Evolutionary conservation across 2,888 invertebrate genomes (phyloP).

Genomic region (Hermaeophaga mercurialis): DNA sequence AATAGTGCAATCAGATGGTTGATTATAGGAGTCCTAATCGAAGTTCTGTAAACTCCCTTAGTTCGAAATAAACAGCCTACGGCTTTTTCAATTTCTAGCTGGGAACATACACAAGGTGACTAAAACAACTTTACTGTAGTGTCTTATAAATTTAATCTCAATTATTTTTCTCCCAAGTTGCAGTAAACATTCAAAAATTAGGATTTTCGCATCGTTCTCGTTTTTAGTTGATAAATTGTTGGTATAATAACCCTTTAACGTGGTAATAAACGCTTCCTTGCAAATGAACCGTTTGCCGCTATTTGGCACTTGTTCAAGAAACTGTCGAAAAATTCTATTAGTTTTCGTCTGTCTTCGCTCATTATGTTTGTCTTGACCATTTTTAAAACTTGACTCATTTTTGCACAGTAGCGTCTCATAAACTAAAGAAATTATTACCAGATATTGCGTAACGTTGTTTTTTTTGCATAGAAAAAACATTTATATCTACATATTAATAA

Average conservation of each 20-base stretch:
- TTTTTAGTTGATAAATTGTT: constrained; percentile 8
- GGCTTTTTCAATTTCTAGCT: not conserved
- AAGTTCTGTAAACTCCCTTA: not conserved
- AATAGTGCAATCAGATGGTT: constrained; percentile 7
- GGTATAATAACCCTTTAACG: constrained; percentile 15
- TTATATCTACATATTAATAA: too few relatives aligned
- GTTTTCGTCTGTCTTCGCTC: constrained; percentile 29
- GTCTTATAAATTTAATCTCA: too few relatives aligned
- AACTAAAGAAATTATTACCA: too few relatives aligned
- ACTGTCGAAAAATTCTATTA: constrained; percentile 24
- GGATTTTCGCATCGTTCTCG: not conserved
- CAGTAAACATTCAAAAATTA: too few relatives aligned
- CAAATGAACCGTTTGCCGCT: constrained; percentile 9
- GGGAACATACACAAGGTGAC: too few relatives aligned
- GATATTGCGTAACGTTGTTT: too few relatives aligned
- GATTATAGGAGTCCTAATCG: not conserved
- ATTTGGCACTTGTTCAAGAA: constrained; percentile 20
- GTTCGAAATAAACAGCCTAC: not conserved
- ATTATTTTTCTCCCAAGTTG: too few relatives aligned
- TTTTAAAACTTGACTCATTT: constrained; percentile 13
- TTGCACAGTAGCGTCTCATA: constrained; percentile 3
- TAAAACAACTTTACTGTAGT: too few relatives aligned
- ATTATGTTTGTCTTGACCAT: constrained; percentile 30
- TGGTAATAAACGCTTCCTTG: constrained; percentile 19
- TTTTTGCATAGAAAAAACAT: too few relatives aligned